Percentiles rank a stretch among this genome's conserved stretches.
These are phyloP conservation scores for Idris sp. DNA, from an alignment of 1,140 invertebrate species.

Conservation along the genomic window DNA sequence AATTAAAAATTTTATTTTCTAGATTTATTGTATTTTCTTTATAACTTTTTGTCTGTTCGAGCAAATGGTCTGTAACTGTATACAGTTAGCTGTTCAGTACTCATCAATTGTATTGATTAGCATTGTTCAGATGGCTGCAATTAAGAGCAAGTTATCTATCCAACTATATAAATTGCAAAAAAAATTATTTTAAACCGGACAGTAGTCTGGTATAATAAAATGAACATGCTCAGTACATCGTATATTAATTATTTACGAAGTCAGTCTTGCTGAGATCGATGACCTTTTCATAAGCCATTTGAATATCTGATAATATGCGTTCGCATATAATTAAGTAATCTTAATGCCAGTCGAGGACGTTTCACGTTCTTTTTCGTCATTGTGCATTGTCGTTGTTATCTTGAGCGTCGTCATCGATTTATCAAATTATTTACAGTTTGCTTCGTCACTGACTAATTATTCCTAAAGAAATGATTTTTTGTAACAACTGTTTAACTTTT, in stretches of 20 bases:
- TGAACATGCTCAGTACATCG: slow-evolving; percentile 23
- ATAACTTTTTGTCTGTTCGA: too few relatives aligned
- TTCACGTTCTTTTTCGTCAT: slow-evolving; percentile 15
- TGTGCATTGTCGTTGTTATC: slow-evolving; percentile 24
- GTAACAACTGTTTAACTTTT: slow-evolving; percentile 5
- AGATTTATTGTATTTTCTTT: too few relatives aligned
- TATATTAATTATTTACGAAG: slow-evolving; percentile 42
- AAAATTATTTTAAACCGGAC: slow-evolving; percentile 1
- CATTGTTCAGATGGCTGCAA: slow-evolving; percentile 18
- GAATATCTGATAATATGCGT: slow-evolving; percentile 32
- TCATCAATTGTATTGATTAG: background rate
- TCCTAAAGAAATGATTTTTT: too few relatives aligned
- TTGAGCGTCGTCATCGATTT: slow-evolving; percentile 2
- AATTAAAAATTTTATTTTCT: too few relatives aligned
- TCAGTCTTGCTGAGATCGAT: slow-evolving; percentile 16
- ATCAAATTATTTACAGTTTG: slow-evolving; percentile 4
- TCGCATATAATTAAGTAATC: slow-evolving; percentile 30
- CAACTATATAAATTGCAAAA: slow-evolving; percentile 20
- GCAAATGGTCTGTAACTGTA: too few relatives aligned
- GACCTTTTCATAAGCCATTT: slow-evolving; percentile 43
- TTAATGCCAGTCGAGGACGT: slow-evolving; percentile 14
- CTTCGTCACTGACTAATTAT: slow-evolving; percentile 2
- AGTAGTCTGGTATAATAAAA: slow-evolving; percentile 25
- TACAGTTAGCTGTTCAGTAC: too few relatives aligned
- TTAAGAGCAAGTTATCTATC: slow-evolving; percentile 28